Conservation (phyloP, 2,888 invertebrate species). For the Drosophila yooni region DNA sequence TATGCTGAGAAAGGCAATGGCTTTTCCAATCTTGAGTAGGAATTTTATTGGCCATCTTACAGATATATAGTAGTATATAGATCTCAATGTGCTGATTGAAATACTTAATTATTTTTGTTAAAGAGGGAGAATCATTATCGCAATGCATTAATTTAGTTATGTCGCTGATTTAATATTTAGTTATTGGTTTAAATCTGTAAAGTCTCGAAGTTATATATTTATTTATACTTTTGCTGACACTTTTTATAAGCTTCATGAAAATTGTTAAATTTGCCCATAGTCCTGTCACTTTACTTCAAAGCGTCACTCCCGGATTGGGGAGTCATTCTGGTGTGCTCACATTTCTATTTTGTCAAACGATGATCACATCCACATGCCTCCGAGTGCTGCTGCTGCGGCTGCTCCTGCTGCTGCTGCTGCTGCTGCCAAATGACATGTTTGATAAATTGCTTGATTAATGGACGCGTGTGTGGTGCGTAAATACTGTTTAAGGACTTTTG, state of each 20-base stretch:
- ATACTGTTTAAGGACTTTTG: slow-evolving; percentile 69
- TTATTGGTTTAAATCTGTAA: background rate
- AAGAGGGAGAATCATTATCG: background rate
- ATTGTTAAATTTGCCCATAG: background rate
- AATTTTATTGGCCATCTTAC: background rate
- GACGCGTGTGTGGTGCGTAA: slow-evolving; percentile 67
- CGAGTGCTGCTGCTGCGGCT: background rate
- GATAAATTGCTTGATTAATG: slow-evolving; percentile 81
- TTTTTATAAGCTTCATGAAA: background rate
- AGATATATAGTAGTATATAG: background rate
- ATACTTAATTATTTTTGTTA: background rate
- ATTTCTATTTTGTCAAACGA: slow-evolving; percentile 29
- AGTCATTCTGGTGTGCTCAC: slow-evolving; percentile 18
- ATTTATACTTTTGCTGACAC: background rate
- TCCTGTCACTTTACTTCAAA: slow-evolving; percentile 12
- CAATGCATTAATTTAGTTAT: background rate
- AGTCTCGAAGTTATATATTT: background rate
- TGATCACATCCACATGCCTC: slow-evolving; percentile 13
- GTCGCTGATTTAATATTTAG: background rate
- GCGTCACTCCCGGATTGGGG: slow-evolving; percentile 28
- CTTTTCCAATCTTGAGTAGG: background rate
- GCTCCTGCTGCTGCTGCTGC: slow-evolving; percentile 7
- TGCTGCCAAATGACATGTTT: slow-evolving; percentile 66
- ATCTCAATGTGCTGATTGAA: background rate
- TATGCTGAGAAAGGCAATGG: background rate